Conservation (phyloP, 2,888 invertebrate genomes). For the Melanotus villosus region DNA sequence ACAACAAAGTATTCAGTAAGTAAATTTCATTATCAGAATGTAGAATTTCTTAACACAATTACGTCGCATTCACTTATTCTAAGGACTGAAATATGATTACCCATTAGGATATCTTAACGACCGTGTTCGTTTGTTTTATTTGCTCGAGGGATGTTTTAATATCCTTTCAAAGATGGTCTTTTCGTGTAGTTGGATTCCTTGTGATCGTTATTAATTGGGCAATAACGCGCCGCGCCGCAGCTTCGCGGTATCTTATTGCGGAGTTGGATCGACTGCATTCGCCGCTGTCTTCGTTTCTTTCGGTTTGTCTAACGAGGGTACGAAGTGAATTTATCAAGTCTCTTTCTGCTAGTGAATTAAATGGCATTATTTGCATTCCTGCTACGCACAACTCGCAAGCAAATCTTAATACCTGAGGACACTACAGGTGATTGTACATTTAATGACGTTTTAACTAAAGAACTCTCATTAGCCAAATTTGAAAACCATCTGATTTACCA, state of each 20-base stretch:
- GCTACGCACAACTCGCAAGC: conserved; percentile 25
- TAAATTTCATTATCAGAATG: not conserved
- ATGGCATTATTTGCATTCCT: conserved; percentile 39
- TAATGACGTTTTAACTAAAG: not conserved
- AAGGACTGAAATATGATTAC: conserved; percentile 59
- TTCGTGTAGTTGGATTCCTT: conserved; percentile 67
- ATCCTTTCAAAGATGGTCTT: conserved; percentile 66
- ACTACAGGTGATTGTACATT: not conserved
- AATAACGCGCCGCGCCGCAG: conserved; percentile 62
- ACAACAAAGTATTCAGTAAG: too few relatives aligned
- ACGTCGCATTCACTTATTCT: conserved; percentile 24
- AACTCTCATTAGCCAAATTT: too few relatives aligned
- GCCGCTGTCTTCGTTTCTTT: conserved; percentile 54
- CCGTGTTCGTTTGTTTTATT: conserved; percentile 57
- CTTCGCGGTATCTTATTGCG: conserved; percentile 59
- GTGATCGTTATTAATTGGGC: conserved; percentile 67
- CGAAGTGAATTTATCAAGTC: conserved; percentile 59
- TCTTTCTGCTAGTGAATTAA: conserved; percentile 35
- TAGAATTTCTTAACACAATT: conserved; percentile 27
- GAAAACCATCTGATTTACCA: too few relatives aligned
- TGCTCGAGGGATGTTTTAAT: conserved; percentile 66
- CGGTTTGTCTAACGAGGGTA: conserved; percentile 61
- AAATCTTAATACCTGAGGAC: conserved; percentile 17
- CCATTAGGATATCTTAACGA: conserved; percentile 64
- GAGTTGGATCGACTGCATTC: conserved; percentile 55